Evolutionary conservation across 2,888 invertebrate genomes (phyloP), one percentile per base, ranked within the genome.

Genomic region (Conops quadrifasciatus): DNA sequence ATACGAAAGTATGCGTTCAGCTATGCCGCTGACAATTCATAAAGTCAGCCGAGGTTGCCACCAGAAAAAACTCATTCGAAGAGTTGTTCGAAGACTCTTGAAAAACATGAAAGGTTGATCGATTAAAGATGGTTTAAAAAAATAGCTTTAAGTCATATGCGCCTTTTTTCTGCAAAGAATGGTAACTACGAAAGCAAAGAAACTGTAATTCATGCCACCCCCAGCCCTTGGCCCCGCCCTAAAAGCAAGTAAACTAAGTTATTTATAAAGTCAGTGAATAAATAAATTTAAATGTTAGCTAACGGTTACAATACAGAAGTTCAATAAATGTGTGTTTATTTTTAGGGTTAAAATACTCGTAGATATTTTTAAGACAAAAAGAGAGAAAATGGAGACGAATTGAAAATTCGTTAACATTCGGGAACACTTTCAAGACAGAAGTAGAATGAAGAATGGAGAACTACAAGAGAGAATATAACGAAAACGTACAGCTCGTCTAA

Each of bases 101-200:
- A 36, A 36, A 36, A 36, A 36, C 9, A 36, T 36, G 4, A 36
- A 36, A 36, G 36, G 36, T 36, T 36, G 36, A 36, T 36, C 36
- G 36, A 36, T 36, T 36, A 36, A 4, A 9, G 9, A 36, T 36
- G 36, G 4, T 36, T 36, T n/a, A 26, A 26, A 65, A 28, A 43
- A 43, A 28, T 68, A 68, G 68, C 60, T 62, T 68, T 68, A 68
- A 68, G 68, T 30, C 16, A 62, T 36, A 60, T 43, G 62, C 60
- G 68, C 68, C 68, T 68, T 68, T 36, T 67, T 68, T 68, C 68
- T 68, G 68, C 60, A 68, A 68, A 68, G 68, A 68, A 68, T 36
- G 51, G 51, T 36, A 68, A 68, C 59, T 19, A 43, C 58, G 62
- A 47, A 67, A 62, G 43, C 62, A 68, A 68, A 47, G 9, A 58